Base-by-base conservation (phyloP, 2,888 invertebrate genomes). In the Lacanobia wlatinum region DNA sequence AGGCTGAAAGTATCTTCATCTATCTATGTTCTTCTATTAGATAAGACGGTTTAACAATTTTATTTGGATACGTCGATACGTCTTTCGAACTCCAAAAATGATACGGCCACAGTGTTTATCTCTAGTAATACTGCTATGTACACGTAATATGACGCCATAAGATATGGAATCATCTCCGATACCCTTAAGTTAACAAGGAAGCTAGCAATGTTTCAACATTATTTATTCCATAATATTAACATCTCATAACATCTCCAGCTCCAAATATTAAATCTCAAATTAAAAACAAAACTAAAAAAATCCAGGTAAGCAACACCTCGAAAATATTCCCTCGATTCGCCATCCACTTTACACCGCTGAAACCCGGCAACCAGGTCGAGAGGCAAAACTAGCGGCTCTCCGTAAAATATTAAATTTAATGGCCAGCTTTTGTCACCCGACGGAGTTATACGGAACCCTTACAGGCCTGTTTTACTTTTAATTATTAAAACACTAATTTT, bases 371-470 rank as follows among this genome's bases (percentile, higher is more conserved):
- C 86, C 76, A 74, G 92, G 92, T 92, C 92, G 87, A 92, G 91
- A 67, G 86, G 76, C 62, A 80, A 80, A 91, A 91, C 92, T 91
- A 90, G 88, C 89, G 81, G 70, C 83, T 82, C 85, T 83, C 85
- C 67, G 88, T 92, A 83, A 93, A 94, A 93, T 94, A 93, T 94
- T 94, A 92, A 93, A 92, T 90, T 90, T 92, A 93, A 93, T 90
- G 92, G 88, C 89, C 80, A 80, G 90, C 89, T 90, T 92, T 92
- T 92, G 93, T 92, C 92, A 89, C 88, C 77, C 74, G 62, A 70
- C 73, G 34, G 83, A 87, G 87, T 87, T 85, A 87, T 84, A 77
- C 72, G 83, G 56, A 80, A 75, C 87, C 65, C 80, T 84, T 82
- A 73, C 76, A 78, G 76, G 83, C 87, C 86, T 84, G 88, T 88